Evolutionary conservation across 1,140 invertebrate species (phyloP), one percentile per base, ranked within the genome.

Genomic region (Diuraphis noxia): DNA sequence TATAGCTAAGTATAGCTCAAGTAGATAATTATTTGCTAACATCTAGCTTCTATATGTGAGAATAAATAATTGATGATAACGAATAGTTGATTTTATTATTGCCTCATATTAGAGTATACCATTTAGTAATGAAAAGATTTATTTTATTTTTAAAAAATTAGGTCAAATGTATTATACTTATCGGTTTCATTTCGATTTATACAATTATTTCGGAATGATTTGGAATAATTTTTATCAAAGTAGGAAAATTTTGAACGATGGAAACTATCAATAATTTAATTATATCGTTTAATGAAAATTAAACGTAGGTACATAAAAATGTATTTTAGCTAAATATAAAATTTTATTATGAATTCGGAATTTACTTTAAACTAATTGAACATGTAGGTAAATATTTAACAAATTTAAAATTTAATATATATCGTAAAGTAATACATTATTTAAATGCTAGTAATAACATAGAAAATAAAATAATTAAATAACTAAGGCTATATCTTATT

Each of bases 11-110:
- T 49, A 49, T 49, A 21, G 10, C 36, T 40, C 10, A 88, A 87
- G 23, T 87, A 36, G 49, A 87, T 56, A 56, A 87, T 36, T 49
- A 86, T 49, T 86, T 86, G n/a, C 43, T 49, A 86, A 86, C 19
- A 49, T 86, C 36, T 86, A 49, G 9, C 34, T 43, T 49, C 43
- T 49, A 10, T 19, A 34, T 36, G 19, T 86, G 7, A 46, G n/a
- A 7, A 49, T 81, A 40, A 25, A 40, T 86, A 86, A 86, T 23
- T 86, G 84, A 86, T 86, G n/a, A 86, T n/a, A 49, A 86, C 23
- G 34, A 40, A 40, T 38, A 46, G 84, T 86, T 49, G 43, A 86
- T 86, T 85, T 85, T 43, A 72, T 43, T 85, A 43, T n/a, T 84
- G 21, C 40, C 41, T 85, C 30, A 85, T 10, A n/a, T n/a, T n/a